Evolutionary conservation across 2,797 vertebrate species (phyloP).

Genomic region (Chelmon rostratus): DNA sequence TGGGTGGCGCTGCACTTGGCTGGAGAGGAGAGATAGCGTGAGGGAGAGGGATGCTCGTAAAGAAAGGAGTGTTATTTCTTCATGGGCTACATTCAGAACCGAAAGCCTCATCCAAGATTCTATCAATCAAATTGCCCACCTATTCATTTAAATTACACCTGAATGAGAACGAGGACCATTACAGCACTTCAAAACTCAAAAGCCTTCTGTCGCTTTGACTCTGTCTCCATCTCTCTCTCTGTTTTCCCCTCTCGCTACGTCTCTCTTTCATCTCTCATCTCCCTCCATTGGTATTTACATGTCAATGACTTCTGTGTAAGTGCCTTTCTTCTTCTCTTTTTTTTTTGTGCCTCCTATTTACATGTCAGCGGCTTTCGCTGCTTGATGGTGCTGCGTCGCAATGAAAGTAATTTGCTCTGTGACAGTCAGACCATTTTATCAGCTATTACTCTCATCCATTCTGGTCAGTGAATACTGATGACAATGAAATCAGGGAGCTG

Average conservation of each 20-base stretch:
- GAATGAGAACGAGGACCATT: conserved; percentile 66
- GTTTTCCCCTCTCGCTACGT: background rate
- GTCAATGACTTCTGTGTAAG: conserved; percentile 77
- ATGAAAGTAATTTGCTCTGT: conserved; percentile 82
- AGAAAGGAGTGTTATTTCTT: conserved; percentile 57
- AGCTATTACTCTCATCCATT: conserved; percentile 81
- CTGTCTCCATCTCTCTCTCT: conserved; percentile 29
- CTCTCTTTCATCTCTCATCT: conserved; percentile 57
- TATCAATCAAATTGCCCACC: conserved; percentile 72
- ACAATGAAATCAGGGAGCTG: conserved; percentile 77
- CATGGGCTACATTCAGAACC: conserved; percentile 42
- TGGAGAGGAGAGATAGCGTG: conserved; percentile 52
- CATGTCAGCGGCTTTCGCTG: conserved; percentile 77
- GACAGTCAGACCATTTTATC: conserved; percentile 79
- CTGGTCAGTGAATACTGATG: conserved; percentile 82
- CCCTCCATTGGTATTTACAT: conserved; percentile 78
- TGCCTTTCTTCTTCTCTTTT: conserved; percentile 64
- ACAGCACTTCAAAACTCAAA: conserved; percentile 69
- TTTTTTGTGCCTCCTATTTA: conserved; percentile 74
- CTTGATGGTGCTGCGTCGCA: conserved; percentile 72
- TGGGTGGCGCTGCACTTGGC: conserved; percentile 64
- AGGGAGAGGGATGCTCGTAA: conserved; percentile 37
- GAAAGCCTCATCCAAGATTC: conserved; percentile 59
- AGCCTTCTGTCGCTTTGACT: conserved; percentile 52
- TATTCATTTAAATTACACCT: conserved; percentile 73